These are phyloP conservation scores for Erethizon dorsatum DNA, from an alignment of 2,797 vertebrate species.

Conservation along the genomic window DNA sequence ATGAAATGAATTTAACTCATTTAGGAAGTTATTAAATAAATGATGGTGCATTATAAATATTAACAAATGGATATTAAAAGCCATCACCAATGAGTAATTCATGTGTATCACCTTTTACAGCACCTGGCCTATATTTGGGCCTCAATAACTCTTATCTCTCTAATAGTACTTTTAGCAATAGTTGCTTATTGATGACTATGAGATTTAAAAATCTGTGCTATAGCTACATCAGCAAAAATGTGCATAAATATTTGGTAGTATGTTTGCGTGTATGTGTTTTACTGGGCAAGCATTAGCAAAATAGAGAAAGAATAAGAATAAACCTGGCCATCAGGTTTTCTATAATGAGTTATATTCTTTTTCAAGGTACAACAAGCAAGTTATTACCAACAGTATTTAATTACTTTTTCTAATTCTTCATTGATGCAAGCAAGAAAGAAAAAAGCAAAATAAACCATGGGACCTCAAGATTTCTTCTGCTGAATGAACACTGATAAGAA, in stretches of 20 bases:
- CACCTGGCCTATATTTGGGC: not conserved
- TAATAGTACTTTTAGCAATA: not conserved
- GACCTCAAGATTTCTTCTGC: conserved; percentile 69
- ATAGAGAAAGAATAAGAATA: conserved; percentile 12
- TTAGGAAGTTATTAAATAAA: conserved; percentile 43
- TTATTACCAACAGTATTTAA: conserved; percentile 65
- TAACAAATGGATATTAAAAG: not conserved
- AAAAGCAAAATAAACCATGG: conserved; percentile 70
- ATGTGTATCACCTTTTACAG: not conserved
- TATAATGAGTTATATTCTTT: conserved; percentile 73
- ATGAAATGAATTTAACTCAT: not conserved
- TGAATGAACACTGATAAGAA: conserved; percentile 76
- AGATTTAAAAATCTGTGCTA: not conserved
- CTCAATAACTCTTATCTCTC: not conserved
- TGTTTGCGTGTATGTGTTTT: not conserved
- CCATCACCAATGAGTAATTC: not conserved
- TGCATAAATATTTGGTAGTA: conserved; percentile 30
- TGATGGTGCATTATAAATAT: not conserved
- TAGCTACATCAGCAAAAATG: not conserved
- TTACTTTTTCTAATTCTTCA: conserved; percentile 76
- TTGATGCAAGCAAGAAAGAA: conserved; percentile 68
- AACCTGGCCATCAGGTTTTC: not conserved
- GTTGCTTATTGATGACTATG: not conserved
- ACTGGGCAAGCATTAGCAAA: not conserved
- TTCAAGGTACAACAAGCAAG: conserved; percentile 72